Percentiles rank a stretch among this genome's conserved stretches.
Conservation (phyloP, 1,140 invertebrate genomes). For the Drosophila orena region DNA sequence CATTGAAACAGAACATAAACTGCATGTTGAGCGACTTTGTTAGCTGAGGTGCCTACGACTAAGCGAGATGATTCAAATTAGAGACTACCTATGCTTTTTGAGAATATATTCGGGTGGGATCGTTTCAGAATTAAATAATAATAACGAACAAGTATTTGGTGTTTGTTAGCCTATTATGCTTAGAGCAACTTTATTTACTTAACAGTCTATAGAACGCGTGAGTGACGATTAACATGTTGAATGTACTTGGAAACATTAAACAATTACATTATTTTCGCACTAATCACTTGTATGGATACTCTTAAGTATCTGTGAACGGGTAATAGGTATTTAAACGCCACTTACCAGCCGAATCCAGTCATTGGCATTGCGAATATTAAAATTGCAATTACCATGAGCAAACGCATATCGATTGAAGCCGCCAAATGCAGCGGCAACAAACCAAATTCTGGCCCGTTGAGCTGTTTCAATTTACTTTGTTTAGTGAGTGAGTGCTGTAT, state of each 20-base stretch:
- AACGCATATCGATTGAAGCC: constrained; percentile 82
- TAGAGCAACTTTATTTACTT: too few species aligned
- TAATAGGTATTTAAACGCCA: constrained; percentile 1
- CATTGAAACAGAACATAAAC: constrained; percentile 62
- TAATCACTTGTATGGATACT: background rate
- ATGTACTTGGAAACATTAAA: too few species aligned
- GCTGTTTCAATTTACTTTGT: constrained; percentile 11
- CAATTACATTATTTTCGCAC: background rate
- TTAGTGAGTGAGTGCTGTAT: constrained; percentile 21
- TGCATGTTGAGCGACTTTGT: constrained; percentile 33
- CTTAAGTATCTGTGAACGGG: background rate
- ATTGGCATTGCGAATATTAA: constrained; percentile 84
- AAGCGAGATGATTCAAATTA: background rate
- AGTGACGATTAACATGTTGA: too few species aligned
- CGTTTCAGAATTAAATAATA: too few species aligned
- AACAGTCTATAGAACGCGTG: too few species aligned
- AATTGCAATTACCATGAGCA: constrained; percentile 83
- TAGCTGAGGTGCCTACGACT: constrained; percentile 1
- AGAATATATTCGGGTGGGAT: background rate
- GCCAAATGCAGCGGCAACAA: constrained; percentile 73
- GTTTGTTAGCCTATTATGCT: too few species aligned
- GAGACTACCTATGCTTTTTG: background rate
- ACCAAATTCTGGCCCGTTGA: constrained; percentile 72
- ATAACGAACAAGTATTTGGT: too few species aligned
- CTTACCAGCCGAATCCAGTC: constrained; percentile 83